These are phyloP conservation scores for Ateles fusciceps DNA, from an alignment of 2,797 vertebrate species.

Conservation along the genomic window DNA sequence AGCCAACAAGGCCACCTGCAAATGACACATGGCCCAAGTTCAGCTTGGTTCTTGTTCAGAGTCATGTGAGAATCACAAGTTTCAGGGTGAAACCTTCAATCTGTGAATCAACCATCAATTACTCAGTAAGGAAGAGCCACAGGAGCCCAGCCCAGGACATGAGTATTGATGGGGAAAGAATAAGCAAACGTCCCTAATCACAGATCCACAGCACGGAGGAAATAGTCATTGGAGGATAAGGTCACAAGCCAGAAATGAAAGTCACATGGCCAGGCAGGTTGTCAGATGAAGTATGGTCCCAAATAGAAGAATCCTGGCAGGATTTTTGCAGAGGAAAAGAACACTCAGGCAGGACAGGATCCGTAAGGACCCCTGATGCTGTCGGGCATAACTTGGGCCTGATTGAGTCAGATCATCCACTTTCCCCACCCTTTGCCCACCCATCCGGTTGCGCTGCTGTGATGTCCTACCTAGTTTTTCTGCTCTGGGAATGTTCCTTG, in stretches of 20 bases:
- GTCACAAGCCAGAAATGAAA: constrained; percentile 1
- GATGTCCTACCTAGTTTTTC: neutral
- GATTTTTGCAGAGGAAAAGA: constrained; percentile 13
- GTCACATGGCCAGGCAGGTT: neutral
- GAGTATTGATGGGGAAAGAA: neutral
- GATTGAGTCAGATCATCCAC: too few relatives aligned
- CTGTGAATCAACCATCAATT: neutral
- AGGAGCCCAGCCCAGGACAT: neutral
- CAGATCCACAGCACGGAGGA: neutral
- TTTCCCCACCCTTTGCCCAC: neutral
- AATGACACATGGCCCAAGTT: neutral
- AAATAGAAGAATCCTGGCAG: neutral
- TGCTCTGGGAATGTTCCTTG: neutral
- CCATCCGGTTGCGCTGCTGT: neutral
- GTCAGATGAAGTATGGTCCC: neutral
- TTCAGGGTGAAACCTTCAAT: neutral
- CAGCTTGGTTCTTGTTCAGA: constrained; percentile 17
- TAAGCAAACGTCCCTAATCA: neutral
- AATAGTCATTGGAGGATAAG: neutral
- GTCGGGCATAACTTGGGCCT: neutral
- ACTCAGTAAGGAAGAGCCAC: neutral
- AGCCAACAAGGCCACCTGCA: neutral
- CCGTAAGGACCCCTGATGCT: neutral
- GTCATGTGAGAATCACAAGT: constrained; percentile 60
- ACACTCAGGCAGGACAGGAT: neutral